phyloP scores from a whole-genome alignment of 2,797 vertebrate species.

The Aplochiton taeniatus region DNA sequence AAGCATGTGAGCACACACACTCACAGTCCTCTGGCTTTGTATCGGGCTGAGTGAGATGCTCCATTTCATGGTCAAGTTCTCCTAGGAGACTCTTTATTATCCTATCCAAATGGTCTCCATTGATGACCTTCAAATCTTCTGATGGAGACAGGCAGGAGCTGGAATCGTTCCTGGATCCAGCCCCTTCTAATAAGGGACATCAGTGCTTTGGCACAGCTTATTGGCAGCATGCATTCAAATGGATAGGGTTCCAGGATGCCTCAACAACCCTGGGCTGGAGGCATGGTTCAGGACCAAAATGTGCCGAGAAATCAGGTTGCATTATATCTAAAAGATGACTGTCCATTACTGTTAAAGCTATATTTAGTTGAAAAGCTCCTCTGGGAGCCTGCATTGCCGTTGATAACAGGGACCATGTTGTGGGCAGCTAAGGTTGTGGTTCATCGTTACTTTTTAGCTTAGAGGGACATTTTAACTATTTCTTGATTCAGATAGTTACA shows the following conservation, averaged over 20 bases:
- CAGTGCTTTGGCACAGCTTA: conserved; percentile 72
- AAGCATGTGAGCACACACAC: conserved; percentile 51
- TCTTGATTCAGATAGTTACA: too few relatives aligned
- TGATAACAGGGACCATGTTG: conserved; percentile 49
- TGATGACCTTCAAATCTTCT: conserved; percentile 67
- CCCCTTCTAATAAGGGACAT: conserved; percentile 76
- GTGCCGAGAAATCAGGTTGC: conserved; percentile 67
- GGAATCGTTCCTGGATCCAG: conserved; percentile 73
- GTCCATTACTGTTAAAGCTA: conserved; percentile 65
- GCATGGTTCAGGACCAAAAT: conserved; percentile 62
- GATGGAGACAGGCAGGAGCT: conserved; percentile 56
- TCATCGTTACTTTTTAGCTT: conserved; percentile 19
- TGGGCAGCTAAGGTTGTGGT: conserved; percentile 40
- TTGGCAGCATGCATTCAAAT: conserved; percentile 68
- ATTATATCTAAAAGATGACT: conserved; percentile 73
- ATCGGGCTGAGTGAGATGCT: conserved; percentile 34
- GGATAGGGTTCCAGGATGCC: conserved; percentile 62
- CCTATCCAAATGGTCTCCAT: neutral
- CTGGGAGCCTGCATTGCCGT: conserved; percentile 52
- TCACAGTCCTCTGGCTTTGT: conserved; percentile 38
- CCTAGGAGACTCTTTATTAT: conserved; percentile 8
- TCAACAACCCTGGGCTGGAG: conserved; percentile 57
- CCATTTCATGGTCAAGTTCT: conserved; percentile 45
- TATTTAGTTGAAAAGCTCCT: conserved; percentile 67
- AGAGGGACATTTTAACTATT: too few relatives aligned